Evolutionary conservation across 1,140 invertebrate species (phyloP).

Genomic region (Polyergus mexicanus): DNA sequence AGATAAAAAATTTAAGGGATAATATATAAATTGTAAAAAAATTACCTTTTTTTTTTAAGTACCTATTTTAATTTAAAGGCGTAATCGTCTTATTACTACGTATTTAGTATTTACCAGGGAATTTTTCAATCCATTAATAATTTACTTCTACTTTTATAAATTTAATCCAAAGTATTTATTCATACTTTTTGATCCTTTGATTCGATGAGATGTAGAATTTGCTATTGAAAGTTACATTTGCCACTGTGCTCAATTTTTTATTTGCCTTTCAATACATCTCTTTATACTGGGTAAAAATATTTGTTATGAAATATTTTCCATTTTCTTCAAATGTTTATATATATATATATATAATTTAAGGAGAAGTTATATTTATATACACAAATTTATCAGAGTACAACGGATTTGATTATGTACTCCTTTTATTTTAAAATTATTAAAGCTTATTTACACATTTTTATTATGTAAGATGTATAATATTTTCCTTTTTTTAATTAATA

Average conservation of each 20-base stretch:
- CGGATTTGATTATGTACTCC: background rate
- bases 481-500: background rate
- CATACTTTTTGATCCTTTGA: background rate
- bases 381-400: background rate
- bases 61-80: background rate
- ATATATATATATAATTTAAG: background rate
- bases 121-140: background rate
- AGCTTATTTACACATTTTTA: background rate
- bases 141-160: conserved; percentile 5
- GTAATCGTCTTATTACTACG: background rate
- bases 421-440: background rate
- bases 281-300: background rate
- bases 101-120: background rate
- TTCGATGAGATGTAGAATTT: background rate
- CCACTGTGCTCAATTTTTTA: background rate
- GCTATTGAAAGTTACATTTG: background rate
- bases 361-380: background rate
- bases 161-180: background rate
- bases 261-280: background rate
- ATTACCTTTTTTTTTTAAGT: background rate
- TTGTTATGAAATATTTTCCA: background rate
- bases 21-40: background rate
- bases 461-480: background rate
- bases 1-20: background rate
- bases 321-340: background rate